Conservation (phyloP, 2,113 vertebrate genomes). For the Puntigrus tetrazona region DNA sequence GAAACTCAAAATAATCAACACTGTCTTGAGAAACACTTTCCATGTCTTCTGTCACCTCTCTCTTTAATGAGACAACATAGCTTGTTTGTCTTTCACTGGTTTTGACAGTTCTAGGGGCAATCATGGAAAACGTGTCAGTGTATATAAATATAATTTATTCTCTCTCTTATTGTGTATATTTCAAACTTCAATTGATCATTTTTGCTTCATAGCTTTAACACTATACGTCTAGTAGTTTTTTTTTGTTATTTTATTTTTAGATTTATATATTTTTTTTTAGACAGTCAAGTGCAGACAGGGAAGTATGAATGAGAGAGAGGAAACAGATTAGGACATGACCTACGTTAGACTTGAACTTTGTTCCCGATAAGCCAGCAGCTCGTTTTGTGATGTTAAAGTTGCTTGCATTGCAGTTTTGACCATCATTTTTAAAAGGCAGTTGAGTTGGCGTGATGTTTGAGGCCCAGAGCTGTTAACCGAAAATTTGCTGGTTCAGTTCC, state of each 20-base stretch:
- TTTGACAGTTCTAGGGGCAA: not conserved
- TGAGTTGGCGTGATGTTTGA: not conserved
- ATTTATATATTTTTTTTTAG: not conserved
- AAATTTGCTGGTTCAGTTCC: conserved; percentile 1
- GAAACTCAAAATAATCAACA: not conserved
- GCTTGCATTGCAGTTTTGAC: not conserved
- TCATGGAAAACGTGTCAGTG: not conserved
- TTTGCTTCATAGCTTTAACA: no score
- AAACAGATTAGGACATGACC: not conserved
- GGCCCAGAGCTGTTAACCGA: not conserved
- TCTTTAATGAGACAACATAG: not conserved
- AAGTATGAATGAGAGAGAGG: not conserved
- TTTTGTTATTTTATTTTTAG: not conserved
- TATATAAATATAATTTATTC: not conserved
- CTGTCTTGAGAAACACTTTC: not conserved
- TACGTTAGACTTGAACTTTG: not conserved
- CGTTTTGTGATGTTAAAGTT: not conserved
- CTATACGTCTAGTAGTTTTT: not conserved
- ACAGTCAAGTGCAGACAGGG: not conserved
- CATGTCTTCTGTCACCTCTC: not conserved
- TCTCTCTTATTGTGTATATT: not conserved
- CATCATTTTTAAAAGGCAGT: not conserved
- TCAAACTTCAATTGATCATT: not conserved
- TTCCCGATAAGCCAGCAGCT: not conserved
- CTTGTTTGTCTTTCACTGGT: not conserved